Evolutionary conservation across 2,113 vertebrate genomes (phyloP).

Genomic region (Telmatochromis sp.): DNA sequence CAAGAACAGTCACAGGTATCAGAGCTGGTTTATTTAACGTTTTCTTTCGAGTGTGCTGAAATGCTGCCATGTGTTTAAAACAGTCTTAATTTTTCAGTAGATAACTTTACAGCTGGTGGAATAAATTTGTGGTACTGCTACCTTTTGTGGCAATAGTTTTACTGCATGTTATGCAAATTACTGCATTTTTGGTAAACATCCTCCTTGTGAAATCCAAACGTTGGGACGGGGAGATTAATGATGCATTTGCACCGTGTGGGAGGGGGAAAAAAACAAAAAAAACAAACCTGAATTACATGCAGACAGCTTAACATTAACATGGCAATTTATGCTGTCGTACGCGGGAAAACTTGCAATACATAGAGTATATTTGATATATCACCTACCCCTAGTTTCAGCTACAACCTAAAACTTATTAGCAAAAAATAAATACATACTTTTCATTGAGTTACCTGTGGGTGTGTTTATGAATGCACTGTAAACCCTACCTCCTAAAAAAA

Average conservation of each 20-base stretch:
- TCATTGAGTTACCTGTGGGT: not conserved
- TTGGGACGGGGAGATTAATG: not conserved
- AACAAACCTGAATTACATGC: not conserved
- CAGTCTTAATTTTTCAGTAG: not conserved
- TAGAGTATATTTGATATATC: not conserved
- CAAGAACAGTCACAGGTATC: not conserved
- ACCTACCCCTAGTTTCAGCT: not conserved
- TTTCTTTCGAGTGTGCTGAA: not conserved
- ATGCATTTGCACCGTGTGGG: not conserved
- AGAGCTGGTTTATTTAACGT: not conserved
- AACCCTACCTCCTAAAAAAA: not conserved
- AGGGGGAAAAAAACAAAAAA: not conserved
- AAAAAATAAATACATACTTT: not conserved
- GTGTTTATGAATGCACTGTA: not conserved
- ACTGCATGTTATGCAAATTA: not conserved
- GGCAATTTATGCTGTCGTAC: not conserved
- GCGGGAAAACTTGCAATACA: not conserved
- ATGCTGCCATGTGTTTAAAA: not conserved
- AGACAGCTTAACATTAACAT: not conserved
- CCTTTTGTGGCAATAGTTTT: not conserved
- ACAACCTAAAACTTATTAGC: not conserved
- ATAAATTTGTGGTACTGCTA: not conserved
- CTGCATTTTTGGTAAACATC: not conserved
- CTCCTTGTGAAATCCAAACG: not conserved
- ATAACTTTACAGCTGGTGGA: not conserved